Percentiles rank a stretch among this genome's conserved stretches.
Evolutionary conservation across 2,888 invertebrate genomes (phyloP).

Genomic region (Conchocele bisecta): DNA sequence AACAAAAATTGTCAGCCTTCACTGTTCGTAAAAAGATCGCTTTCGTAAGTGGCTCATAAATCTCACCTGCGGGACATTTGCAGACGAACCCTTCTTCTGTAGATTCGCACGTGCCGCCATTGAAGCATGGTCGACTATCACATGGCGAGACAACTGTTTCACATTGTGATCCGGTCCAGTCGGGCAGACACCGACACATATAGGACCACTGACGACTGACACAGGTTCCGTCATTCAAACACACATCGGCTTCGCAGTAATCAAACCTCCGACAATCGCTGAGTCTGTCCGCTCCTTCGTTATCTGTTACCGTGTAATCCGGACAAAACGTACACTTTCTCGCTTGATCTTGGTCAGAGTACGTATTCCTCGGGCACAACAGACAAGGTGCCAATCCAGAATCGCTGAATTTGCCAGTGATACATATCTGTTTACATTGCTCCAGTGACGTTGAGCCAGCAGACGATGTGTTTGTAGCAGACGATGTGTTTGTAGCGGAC

Average conservation of each 20-base stretch:
- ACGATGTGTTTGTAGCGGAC: slow-evolving; percentile 47
- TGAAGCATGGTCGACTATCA: slow-evolving; percentile 45
- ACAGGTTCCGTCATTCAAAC: slow-evolving; percentile 33
- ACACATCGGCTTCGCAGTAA: slow-evolving; percentile 7
- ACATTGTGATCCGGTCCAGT: slow-evolving; percentile 60
- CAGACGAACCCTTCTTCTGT: slow-evolving; percentile 50
- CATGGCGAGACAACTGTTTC: slow-evolving; percentile 5
- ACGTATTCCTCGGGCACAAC: slow-evolving; percentile 41
- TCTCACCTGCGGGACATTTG: slow-evolving; percentile 58
- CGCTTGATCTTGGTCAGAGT: slow-evolving; percentile 22
- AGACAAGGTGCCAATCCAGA: slow-evolving; percentile 52
- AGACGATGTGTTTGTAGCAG: too few species aligned
- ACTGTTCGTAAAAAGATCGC: too few species aligned
- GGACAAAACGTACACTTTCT: slow-evolving; percentile 38
- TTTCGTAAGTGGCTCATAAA: too few species aligned
- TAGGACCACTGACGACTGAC: slow-evolving; percentile 44
- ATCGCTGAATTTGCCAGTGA: too few species aligned
- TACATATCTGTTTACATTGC: too few species aligned
- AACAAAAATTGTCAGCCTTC: too few species aligned
- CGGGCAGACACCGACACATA: slow-evolving; percentile 62
- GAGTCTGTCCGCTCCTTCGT: slow-evolving; percentile 17
- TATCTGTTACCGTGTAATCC: slow-evolving; percentile 23
- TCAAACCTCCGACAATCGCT: slow-evolving; percentile 36
- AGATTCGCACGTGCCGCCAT: slow-evolving; percentile 58
- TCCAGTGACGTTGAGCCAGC: too few species aligned